Evolutionary conservation across 2,888 invertebrate genomes (phyloP), one percentile per base, ranked within the genome.

Genomic region (Drosophila imparisetae): DNA sequence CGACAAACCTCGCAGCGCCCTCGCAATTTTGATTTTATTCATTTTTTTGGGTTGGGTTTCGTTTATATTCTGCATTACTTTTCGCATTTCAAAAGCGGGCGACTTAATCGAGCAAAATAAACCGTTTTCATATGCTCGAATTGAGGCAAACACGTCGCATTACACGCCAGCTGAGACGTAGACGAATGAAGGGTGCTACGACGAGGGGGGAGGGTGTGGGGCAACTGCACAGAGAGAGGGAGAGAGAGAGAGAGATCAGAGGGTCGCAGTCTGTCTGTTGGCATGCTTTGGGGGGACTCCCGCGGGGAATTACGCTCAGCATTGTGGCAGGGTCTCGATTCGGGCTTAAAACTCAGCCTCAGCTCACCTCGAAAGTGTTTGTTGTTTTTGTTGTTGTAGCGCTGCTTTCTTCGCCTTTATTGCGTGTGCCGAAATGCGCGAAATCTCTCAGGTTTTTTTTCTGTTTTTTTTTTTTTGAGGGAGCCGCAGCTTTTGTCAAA

Each of bases 31-130:
- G 29, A 29, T 40, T 42, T 30, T 4, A 45, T 45, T 40, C 27
- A 13, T 29, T 52, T 50, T 65, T 58, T 74, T 80, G 73, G 59
- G 59, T 30, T 70, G 67, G 49, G 52, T 68, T 52, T 29, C 29
- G 50, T 40, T 66, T 34, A 34, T n/a, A 52, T 65, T 60, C 48
- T 40, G 45, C 11, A 30, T 54, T 64, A 66, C 29, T 54, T 52
- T 30, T 38, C 85, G 77, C 80, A 79, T 79, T 89, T 81, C 84
- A 84, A 83, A 85, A 91, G 80, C 78, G 65, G 62, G 83, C 81
- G 81, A 91, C 88, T 91, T 92, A 91, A 91, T 91, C 91, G 91
- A 91, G 92, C 91, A 91, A 92, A 91, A 92, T 91, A 91, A 91
- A 92, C 89, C 91, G 82, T 91, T 92, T 86, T 86, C 80, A 85